A percentile compares a stretch with the other conserved stretches of the same genome.
phyloP scores from a whole-genome alignment of 1,140 invertebrate species.

The Bombus terrestris region DNA sequence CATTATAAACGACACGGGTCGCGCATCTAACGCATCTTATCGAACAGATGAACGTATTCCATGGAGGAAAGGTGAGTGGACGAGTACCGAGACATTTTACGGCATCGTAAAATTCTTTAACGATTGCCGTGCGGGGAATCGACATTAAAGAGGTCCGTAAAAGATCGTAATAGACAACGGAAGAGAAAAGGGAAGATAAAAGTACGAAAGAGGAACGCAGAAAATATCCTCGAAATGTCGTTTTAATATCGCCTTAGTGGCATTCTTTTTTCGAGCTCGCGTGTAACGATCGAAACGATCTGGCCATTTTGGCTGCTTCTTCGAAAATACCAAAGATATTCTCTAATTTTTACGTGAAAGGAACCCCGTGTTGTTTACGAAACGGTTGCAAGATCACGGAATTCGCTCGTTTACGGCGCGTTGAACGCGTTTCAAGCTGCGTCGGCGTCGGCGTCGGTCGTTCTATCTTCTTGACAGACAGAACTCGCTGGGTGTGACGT shows the following conservation, averaged over 20 bases:
- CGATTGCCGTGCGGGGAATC: conserved; percentile 47
- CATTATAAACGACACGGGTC: conserved; percentile 29
- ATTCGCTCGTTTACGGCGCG: conserved; percentile 59
- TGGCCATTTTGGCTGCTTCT: not conserved
- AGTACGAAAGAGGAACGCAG: too few species aligned
- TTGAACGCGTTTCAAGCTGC: conserved; percentile 7
- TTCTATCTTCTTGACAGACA: conserved; percentile 59
- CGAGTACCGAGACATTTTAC: conserved; percentile 50
- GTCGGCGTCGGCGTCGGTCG: conserved; percentile 7
- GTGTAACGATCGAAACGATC: not conserved
- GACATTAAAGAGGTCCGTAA: conserved; percentile 22
- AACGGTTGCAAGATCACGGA: conserved; percentile 47
- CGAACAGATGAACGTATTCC: conserved; percentile 19
- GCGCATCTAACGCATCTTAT: conserved; percentile 36
- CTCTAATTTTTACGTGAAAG: not conserved
- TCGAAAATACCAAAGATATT: conserved; percentile 1
- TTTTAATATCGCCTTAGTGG: conserved; percentile 50
- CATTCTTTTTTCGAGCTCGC: conserved; percentile 9
- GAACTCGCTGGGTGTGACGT: conserved; percentile 25
- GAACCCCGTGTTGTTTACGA: conserved; percentile 34
- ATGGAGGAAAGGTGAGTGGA: conserved; percentile 56
- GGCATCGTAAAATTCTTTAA: conserved; percentile 63
- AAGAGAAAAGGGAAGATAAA: conserved; percentile 10
- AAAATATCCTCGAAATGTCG: conserved; percentile 47
- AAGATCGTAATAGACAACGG: not conserved